Percentiles rank a stretch among this genome's conserved stretches.
Evolutionary conservation across 1,140 invertebrate species (phyloP).

Genomic region (Aricia agestis): DNA sequence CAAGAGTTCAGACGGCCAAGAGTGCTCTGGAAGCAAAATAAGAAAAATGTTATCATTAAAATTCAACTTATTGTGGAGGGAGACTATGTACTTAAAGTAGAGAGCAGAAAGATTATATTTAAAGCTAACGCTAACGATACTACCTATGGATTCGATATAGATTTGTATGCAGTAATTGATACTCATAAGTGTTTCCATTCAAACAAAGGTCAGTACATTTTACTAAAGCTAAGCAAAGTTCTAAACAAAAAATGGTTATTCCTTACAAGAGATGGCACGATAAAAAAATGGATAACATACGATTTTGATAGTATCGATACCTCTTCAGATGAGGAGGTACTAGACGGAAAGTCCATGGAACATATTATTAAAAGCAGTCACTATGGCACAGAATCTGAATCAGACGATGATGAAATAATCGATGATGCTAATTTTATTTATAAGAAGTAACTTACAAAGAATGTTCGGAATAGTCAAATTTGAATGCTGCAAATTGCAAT

Average conservation of each 20-base stretch:
- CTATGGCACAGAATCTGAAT: conserved; percentile 24
- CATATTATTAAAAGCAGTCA: conserved; percentile 31
- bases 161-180: conserved; percentile 54
- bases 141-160: conserved; percentile 49
- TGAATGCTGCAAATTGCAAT: too few species aligned
- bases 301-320: conserved; percentile 52
- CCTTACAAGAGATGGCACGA: conserved; percentile 38
- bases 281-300: conserved; percentile 58
- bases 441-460: not conserved
- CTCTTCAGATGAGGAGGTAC: conserved; percentile 52
- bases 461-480: too few species aligned
- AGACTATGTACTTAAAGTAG: conserved; percentile 44
- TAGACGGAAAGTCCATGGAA: conserved; percentile 26
- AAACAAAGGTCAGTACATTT: conserved; percentile 55
- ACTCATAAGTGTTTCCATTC: conserved; percentile 36
- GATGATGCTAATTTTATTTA: conserved; percentile 32
- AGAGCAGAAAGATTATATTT: conserved; percentile 44
- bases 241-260: conserved; percentile 50
- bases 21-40: conserved; percentile 55
- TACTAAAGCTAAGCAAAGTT: conserved; percentile 47
- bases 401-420: conserved; percentile 31
- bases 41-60: conserved; percentile 44
- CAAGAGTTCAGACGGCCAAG: conserved; percentile 36
- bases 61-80: conserved; percentile 51
- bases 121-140: conserved; percentile 34